phyloP scores from a whole-genome alignment of 1,140 invertebrate species.

The Popillia japonica region DNA sequence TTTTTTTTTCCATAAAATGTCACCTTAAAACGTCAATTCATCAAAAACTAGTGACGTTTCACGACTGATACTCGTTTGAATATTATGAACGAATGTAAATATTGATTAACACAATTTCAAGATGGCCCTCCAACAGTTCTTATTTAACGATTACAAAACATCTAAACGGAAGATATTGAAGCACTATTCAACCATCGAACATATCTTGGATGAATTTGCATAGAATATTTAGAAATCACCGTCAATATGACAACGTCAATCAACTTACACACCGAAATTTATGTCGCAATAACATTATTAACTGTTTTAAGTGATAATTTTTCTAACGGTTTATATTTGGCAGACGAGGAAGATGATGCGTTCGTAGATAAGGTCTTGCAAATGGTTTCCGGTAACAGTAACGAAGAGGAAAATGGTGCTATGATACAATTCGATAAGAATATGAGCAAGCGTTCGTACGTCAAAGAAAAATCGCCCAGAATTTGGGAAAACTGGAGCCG shows the following conservation, averaged over 20 bases:
- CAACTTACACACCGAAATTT: background rate
- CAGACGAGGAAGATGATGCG: background rate
- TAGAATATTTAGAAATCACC: too few species aligned
- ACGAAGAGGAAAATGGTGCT: background rate
- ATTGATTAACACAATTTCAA: too few species aligned
- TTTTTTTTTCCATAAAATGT: too few species aligned
- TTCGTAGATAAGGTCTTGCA: background rate
- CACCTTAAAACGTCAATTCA: too few species aligned
- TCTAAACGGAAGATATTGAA: too few species aligned
- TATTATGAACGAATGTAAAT: too few species aligned
- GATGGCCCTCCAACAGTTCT: too few species aligned
- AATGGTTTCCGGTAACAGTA: background rate
- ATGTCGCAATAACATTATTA: constrained; percentile 3
- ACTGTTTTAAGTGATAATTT: background rate
- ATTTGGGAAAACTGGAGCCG: constrained; percentile 63
- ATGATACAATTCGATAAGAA: background rate
- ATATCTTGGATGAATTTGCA: too few species aligned
- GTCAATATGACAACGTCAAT: constrained; percentile 14
- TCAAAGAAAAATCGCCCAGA: constrained; percentile 47
- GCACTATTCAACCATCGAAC: too few species aligned
- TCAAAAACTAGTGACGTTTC: too few species aligned
- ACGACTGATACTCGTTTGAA: too few species aligned
- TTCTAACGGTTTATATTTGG: background rate
- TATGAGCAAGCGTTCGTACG: background rate
- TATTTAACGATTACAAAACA: too few species aligned